Evolutionary conservation across 1,140 invertebrate species (phyloP).

Genomic region (Drosophila lacertosa): DNA sequence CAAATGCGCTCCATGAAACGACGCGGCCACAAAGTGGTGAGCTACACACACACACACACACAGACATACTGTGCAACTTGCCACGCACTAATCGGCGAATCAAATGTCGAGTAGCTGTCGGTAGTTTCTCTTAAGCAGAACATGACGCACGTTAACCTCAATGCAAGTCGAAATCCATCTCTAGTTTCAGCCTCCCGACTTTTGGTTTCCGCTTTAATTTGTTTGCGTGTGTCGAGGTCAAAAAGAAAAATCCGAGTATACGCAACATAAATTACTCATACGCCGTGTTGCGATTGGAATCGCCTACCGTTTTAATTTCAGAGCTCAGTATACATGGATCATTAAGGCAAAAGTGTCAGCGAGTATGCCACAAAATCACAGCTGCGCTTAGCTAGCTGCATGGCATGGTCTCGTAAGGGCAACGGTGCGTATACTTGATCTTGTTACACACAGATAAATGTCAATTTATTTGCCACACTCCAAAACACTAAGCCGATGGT

Average conservation of each 20-base stretch:
- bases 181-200: background rate
- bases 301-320: constrained; percentile 30
- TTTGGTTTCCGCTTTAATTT: constrained; percentile 57
- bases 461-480: constrained; percentile 82
- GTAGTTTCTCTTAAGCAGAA: constrained; percentile 58
- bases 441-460: constrained; percentile 80
- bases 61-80: background rate
- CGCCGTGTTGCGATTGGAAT: constrained; percentile 43
- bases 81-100: constrained; percentile 56
- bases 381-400: constrained; percentile 35
- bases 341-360: constrained; percentile 49
- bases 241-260: constrained; percentile 8
- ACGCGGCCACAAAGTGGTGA: constrained; percentile 3
- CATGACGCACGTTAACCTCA: constrained; percentile 60
- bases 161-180: constrained; percentile 14
- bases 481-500: constrained; percentile 69
- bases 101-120: constrained; percentile 69
- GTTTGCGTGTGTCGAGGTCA: constrained; percentile 47
- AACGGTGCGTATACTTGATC: constrained; percentile 77
- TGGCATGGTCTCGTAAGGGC: constrained; percentile 32
- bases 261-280: constrained; percentile 49
- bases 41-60: background rate
- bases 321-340: constrained; percentile 40
- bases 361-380: constrained; percentile 45
- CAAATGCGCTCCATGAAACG: constrained; percentile 11